Evolutionary conservation across 1,140 invertebrate genomes (phyloP), one percentile per base, ranked within the genome.

Genomic region (Vanessa atalanta): DNA sequence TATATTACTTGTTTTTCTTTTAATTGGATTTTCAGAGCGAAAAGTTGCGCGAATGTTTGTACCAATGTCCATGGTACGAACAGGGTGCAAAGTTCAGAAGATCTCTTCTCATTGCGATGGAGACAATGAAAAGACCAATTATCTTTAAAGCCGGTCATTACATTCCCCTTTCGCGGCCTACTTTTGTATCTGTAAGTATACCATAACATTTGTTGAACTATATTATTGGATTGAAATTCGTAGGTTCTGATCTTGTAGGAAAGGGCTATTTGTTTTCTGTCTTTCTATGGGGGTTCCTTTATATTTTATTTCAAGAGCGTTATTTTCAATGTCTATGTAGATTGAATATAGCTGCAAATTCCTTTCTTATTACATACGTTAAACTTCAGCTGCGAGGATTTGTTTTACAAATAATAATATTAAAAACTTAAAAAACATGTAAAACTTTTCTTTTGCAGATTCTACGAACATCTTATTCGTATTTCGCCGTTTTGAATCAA

Each of bases 91-190:
- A 79, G 15, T 93, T 93, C 73, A 87, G 87, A 43, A 83, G 80
- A 48, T 79, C 77, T 5, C 83, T 94, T 70, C 75, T 91, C 26
- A 90, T 93, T 26, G 92, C 90, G 8, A 93, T 94, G 92, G 88
- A 93, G 53, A 79, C 90, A 31, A 90, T 93, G 88, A 93, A 92
- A 71, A 89, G 82, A 60, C 92, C 92, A 0, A 87, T 94, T 47
- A 89, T 91, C 68, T 90, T 94, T 53, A 93, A 88, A 66, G 93
- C 93, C 14, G 93, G 93, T 1, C 93, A 92, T 76, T 94, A 93
- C 77, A 91, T 92, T 31, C 88, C 93, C 2, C 77, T 94, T 14
- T 94, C 93, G 20, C 71, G 93, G 53, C 84, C 88, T 61, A 93
- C 93, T 1, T 93, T 93, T 79, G 86, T 94, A 11, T 79, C 87